Conservation (phyloP, 2,888 invertebrate genomes). For the Macrostomum cliftonense region DNA sequence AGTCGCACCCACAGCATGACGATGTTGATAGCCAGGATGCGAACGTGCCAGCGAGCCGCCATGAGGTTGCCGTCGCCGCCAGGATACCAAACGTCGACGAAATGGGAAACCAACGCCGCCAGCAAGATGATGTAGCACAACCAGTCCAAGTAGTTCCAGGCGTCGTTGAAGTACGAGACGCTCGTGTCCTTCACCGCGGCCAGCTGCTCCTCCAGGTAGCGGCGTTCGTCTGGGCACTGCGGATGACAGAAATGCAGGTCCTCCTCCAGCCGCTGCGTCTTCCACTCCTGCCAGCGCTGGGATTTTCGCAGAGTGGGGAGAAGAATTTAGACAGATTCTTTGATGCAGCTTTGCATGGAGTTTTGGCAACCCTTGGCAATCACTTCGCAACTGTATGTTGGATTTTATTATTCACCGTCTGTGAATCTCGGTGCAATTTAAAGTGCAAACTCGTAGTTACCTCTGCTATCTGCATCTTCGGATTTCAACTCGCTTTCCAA, state of each 20-base stretch:
- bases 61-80: slow-evolving; percentile 17
- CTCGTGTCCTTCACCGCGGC: slow-evolving; percentile 18
- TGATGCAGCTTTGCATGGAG: too few species aligned
- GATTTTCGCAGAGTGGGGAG: too few species aligned
- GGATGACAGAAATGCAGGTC: slow-evolving; percentile 28
- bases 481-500: too few species aligned
- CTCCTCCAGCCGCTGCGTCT: slow-evolving; percentile 19
- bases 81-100: slow-evolving; percentile 19
- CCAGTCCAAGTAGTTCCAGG: slow-evolving; percentile 35
- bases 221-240: slow-evolving; percentile 30
- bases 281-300: slow-evolving; percentile 17
- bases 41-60: slow-evolving; percentile 25
- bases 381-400: too few species aligned
- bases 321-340: too few species aligned
- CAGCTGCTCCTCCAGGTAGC: slow-evolving; percentile 21
- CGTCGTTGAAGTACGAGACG: slow-evolving; percentile 28
- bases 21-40: slow-evolving; percentile 27
- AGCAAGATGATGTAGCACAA: slow-evolving; percentile 24
- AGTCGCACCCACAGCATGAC: slow-evolving; percentile 30
- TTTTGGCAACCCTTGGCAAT: too few species aligned
- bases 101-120: slow-evolving; percentile 22
- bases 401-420: too few species aligned
- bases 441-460: too few species aligned
- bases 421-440: too few species aligned
- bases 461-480: too few species aligned